These are phyloP conservation scores for Leucania comma DNA, from an alignment of 2,888 invertebrate species.

Conservation along the genomic window DNA sequence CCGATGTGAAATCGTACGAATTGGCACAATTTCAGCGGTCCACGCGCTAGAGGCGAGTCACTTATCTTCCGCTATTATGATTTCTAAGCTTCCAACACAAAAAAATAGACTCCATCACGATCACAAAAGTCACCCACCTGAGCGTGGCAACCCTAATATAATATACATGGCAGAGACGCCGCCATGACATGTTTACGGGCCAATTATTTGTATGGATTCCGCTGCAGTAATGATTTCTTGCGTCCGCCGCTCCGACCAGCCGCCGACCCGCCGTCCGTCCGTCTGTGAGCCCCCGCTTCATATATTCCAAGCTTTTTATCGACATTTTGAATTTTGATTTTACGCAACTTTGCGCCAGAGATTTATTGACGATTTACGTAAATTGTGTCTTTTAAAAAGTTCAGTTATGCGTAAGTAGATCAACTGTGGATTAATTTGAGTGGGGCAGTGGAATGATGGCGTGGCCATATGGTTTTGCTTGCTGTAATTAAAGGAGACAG, in stretches of 20 bases:
- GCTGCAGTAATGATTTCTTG: slow-evolving; percentile 90
- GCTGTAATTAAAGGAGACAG: background rate
- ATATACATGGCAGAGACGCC: slow-evolving; percentile 90
- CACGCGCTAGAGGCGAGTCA: too few relatives aligned
- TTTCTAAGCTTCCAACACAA: too few relatives aligned
- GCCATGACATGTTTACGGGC: slow-evolving; percentile 91
- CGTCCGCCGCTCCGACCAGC: slow-evolving; percentile 76
- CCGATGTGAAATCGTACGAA: too few relatives aligned
- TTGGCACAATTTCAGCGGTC: too few relatives aligned
- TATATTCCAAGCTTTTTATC: slow-evolving; percentile 82
- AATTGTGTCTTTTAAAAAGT: slow-evolving; percentile 62
- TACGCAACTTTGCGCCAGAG: slow-evolving; percentile 75
- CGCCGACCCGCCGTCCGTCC: slow-evolving; percentile 69
- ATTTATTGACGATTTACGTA: slow-evolving; percentile 75
- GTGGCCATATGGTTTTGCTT: background rate
- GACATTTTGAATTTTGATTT: slow-evolving; percentile 83
- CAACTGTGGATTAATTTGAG: slow-evolving; percentile 34
- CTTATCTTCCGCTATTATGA: too few relatives aligned
- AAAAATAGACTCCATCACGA: too few relatives aligned
- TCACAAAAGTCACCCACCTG: background rate
- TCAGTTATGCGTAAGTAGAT: slow-evolving; percentile 59
- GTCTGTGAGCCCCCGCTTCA: slow-evolving; percentile 71
- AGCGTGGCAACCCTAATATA: slow-evolving; percentile 80
- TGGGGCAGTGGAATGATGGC: slow-evolving; percentile 18
- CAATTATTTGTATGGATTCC: slow-evolving; percentile 91